Evolutionary conservation across 2,113 vertebrate genomes (phyloP).

Genomic region (Panthera leo): DNA sequence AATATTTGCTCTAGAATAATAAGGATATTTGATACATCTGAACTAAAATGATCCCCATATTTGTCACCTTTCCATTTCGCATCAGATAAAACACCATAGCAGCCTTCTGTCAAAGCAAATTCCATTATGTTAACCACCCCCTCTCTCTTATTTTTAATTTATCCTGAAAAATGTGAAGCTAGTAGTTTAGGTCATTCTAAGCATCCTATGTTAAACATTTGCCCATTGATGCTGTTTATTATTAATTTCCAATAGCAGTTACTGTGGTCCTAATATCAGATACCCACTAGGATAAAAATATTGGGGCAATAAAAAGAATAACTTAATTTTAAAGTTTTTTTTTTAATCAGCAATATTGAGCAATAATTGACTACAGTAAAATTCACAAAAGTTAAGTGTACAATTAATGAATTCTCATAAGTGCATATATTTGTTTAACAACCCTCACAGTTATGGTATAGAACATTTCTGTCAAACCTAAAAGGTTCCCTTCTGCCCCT

Average conservation of each 20-base stretch:
- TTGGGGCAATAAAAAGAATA: conserved; percentile 25
- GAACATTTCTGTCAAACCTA: neutral
- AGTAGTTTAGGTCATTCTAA: neutral
- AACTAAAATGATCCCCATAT: conserved; percentile 71
- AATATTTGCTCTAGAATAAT: conserved; percentile 76
- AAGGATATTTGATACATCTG: conserved; percentile 66
- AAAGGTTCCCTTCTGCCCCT: neutral
- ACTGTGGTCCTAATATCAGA: neutral
- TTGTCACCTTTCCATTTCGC: conserved; percentile 72
- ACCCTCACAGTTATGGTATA: neutral
- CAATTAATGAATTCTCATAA: neutral
- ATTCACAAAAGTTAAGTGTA: conserved; percentile 35
- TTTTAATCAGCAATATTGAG: neutral
- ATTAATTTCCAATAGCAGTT: conserved; percentile 37
- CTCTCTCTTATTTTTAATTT: conserved; percentile 62
- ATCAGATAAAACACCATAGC: conserved; percentile 62
- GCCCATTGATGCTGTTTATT: neutral
- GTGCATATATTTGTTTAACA: neutral
- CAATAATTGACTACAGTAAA: neutral
- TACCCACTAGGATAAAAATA: conserved; percentile 39
- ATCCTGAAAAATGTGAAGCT: conserved; percentile 44
- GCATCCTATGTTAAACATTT: neutral
- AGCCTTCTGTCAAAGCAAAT: conserved; percentile 52
- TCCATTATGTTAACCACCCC: neutral
- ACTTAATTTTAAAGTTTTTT: conserved; percentile 37